Conservation (phyloP, 2,888 invertebrate species). For the Achlya flavicornis region DNA sequence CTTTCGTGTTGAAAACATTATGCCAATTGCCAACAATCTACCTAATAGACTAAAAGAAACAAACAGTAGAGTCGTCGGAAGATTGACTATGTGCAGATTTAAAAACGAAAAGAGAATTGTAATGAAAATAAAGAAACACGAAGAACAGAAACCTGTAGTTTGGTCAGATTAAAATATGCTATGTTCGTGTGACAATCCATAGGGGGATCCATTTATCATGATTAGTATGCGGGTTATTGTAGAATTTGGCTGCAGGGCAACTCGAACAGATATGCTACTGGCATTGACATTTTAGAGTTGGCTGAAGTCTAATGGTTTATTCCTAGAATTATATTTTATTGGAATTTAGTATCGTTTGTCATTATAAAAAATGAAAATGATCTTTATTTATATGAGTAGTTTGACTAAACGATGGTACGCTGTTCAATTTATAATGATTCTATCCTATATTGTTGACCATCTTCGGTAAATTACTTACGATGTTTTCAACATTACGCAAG, state of each 20-base stretch:
- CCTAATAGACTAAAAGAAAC: too few species aligned
- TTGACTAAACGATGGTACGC: neutral
- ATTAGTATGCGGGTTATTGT: neutral
- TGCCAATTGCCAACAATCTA: too few species aligned
- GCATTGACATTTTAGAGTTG: neutral
- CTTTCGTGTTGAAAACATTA: neutral
- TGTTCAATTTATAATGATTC: neutral
- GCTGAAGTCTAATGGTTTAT: neutral
- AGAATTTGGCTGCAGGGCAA: neutral
- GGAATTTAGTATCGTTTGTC: too few species aligned
- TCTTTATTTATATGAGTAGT: too few species aligned
- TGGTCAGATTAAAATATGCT: neutral
- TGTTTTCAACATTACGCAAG: constrained; percentile 1
- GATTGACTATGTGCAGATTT: too few species aligned
- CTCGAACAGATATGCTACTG: neutral
- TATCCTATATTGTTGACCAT: neutral
- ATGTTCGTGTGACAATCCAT: neutral
- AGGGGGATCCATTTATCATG: neutral
- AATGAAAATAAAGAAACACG: neutral
- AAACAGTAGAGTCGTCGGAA: too few species aligned
- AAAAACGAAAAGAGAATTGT: too few species aligned
- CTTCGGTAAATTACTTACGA: neutral
- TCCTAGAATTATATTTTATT: too few species aligned
- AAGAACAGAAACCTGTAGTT: too few species aligned
- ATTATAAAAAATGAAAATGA: too few species aligned